phyloP scores from a whole-genome alignment of 2,113 vertebrate species.

The Pyrgilauda ruficollis region DNA sequence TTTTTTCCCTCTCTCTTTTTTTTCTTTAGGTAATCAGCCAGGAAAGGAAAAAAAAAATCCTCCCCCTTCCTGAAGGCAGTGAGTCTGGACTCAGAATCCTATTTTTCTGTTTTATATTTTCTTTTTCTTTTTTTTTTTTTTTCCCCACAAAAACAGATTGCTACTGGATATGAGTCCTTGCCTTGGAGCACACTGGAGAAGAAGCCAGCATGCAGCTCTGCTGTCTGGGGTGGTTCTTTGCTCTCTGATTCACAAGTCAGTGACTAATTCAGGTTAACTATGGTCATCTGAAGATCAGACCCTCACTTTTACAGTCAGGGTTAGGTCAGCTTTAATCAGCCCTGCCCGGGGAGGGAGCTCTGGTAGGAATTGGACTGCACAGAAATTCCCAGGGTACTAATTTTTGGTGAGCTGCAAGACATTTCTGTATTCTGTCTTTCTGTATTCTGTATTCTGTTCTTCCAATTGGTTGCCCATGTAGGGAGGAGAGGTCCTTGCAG shows the following conservation, averaged over 20 bases:
- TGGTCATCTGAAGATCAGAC: not conserved
- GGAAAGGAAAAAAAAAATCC: not conserved
- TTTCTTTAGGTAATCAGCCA: not conserved
- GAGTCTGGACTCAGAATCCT: not conserved
- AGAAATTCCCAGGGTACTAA: not conserved
- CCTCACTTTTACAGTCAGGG: not conserved
- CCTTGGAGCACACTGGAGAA: not conserved
- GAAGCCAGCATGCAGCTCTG: not conserved
- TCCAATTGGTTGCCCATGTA: accelerated
- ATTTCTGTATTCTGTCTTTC: not conserved
- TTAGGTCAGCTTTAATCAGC: not conserved
- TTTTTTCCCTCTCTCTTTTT: not conserved
- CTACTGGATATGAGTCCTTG: slow-evolving; percentile 6
- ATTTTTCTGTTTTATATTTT: not conserved
- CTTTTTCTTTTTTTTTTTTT: not conserved
- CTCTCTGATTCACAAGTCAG: not conserved
- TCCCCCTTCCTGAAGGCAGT: not conserved
- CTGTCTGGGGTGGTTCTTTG: not conserved
- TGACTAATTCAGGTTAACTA: not conserved
- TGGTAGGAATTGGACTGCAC: not conserved
- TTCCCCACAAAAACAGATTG: not conserved
- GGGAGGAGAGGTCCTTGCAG: not conserved
- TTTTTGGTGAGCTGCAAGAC: not conserved
- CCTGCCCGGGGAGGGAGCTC: not conserved
- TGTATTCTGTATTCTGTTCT: not conserved